These are phyloP conservation scores for Auanema sp. DNA, from an alignment of 2,888 invertebrate genomes.

Conservation along the genomic window DNA sequence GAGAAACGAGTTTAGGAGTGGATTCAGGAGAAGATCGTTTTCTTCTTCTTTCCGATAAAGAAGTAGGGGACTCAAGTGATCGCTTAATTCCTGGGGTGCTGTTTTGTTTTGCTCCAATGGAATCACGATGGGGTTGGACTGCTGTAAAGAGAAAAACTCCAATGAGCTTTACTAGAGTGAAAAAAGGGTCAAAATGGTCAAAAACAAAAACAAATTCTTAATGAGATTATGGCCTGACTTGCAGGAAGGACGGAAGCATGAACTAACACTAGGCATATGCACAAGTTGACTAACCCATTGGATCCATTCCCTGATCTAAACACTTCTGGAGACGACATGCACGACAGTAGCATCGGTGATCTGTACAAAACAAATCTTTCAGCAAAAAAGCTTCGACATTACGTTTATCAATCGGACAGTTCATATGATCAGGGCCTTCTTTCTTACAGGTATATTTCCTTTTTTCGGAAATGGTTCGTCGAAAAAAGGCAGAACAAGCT, in stretches of 20 bases:
- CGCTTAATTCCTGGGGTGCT: too few relatives aligned
- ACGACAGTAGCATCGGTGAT: constrained; percentile 32
- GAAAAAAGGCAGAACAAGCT: constrained; percentile 32
- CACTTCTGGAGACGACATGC: constrained; percentile 34
- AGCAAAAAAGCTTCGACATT: not conserved
- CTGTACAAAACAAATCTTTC: constrained; percentile 12
- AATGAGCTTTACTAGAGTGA: too few relatives aligned
- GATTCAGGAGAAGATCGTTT: too few relatives aligned
- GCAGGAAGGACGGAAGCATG: too few relatives aligned
- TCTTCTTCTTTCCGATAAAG: too few relatives aligned
- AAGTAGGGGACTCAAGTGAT: too few relatives aligned
- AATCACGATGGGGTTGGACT: constrained; percentile 34
- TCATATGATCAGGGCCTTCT: constrained; percentile 17
- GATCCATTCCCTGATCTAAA: constrained; percentile 31
- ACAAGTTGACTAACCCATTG: constrained; percentile 18
- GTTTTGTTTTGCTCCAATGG: constrained; percentile 25
- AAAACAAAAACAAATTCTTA: too few relatives aligned
- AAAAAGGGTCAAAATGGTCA: too few relatives aligned
- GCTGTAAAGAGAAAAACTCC: constrained; percentile 16
- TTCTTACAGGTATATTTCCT: constrained; percentile 19
- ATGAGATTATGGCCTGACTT: not conserved
- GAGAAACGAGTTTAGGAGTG: too few relatives aligned
- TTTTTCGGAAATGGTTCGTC: constrained; percentile 20
- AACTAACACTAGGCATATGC: too few relatives aligned
- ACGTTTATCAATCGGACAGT: constrained; percentile 23